Base-by-base conservation (phyloP, 1,140 invertebrate species). In the Cydia fagiglandana region DNA sequence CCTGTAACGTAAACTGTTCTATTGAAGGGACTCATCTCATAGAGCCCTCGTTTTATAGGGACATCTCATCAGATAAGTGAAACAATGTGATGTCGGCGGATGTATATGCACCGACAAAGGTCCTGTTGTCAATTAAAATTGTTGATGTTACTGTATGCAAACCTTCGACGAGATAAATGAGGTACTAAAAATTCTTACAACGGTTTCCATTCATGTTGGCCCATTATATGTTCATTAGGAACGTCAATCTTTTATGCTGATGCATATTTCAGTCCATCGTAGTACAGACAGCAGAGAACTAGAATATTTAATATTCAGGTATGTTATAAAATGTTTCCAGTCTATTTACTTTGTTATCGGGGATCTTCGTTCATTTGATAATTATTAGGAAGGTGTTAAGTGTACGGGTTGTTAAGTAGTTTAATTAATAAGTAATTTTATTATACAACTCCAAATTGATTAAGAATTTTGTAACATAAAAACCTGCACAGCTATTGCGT, bases 111-210 rank as follows among this genome's bases (percentile, higher is more conserved):
- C 82, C 79, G 84, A 78, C 81, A 81, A 84, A 84, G 82, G 84
- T 84, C 84, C 81, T 81, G 78, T 81, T 81, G 84, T 85, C 81
- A 85, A 85, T 85, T 85, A 85, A 83, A 80, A 80, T 81, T 80
- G 79, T 80, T 81, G 77, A 81, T 81, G 73, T 56, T 66, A 80
- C 78, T 85, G 79, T 85, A 85, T 85, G 82, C 80, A 83, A 82
- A 83, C 82, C 78, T 81, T 81, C 66, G 73, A 64, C 61, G 34
- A 76, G 53, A 77, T 80, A 78, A 77, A 78, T 73, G 73, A 76
- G 64, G 75, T 74, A 78, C 30, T 80, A 77, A 77, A 77, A 80
- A 77, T 77, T 75, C 76, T 76, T 70, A 70, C 66, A 70, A 70
- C 66, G 5, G 66, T n/a, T n/a, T 66, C 64, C 45, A 70, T 70